Conservation (phyloP, 2,113 vertebrate genomes). For the Mormyrus iriodes region DNA sequence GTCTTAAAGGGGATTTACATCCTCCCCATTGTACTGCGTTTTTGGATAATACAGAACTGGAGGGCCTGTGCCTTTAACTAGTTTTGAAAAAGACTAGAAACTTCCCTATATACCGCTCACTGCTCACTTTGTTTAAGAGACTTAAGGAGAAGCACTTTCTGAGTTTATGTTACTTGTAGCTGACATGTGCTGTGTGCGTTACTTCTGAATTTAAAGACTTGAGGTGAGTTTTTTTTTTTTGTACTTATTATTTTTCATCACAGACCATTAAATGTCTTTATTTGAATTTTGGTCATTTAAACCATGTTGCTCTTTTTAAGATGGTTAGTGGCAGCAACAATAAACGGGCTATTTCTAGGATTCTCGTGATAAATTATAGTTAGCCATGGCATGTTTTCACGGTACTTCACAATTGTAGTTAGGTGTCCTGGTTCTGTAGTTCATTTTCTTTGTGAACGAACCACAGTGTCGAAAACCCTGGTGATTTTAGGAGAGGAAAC, state of each 20-base stretch:
- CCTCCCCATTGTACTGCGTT: neutral
- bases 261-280: neutral
- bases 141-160: neutral
- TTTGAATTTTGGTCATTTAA: neutral
- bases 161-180: neutral
- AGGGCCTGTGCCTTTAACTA: slow-evolving; percentile 13
- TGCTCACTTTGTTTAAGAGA: neutral
- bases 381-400: neutral
- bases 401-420: neutral
- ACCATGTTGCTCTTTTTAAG: neutral
- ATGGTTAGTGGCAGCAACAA: neutral
- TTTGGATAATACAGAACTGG: neutral
- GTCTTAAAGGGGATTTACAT: slow-evolving; percentile 23
- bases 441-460: neutral
- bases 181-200: neutral
- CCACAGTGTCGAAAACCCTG: neutral
- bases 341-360: neutral
- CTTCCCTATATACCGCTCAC: neutral
- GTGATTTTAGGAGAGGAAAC: neutral
- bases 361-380: neutral
- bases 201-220: neutral
- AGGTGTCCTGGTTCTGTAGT: neutral
- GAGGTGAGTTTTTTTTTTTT: slow-evolving; percentile 10
- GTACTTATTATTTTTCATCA: neutral
- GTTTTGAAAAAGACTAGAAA: neutral